phyloP scores from a whole-genome alignment of 1,140 invertebrate species.

The Drosophila tristis region DNA sequence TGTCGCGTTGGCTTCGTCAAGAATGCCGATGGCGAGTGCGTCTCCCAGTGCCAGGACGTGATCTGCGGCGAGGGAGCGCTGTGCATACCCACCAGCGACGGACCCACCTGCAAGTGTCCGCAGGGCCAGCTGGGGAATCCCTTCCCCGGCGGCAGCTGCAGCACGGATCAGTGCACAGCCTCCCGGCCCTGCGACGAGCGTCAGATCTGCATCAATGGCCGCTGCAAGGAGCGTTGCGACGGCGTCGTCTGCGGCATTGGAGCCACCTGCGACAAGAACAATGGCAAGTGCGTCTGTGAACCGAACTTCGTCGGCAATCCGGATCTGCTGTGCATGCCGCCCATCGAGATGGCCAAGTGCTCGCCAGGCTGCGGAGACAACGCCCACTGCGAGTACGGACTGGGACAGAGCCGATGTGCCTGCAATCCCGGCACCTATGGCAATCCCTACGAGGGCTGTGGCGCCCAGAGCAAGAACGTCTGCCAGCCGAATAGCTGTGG shows the following conservation, averaged over 20 bases:
- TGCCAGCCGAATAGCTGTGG: constrained; percentile 91
- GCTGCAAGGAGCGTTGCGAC: constrained; percentile 94
- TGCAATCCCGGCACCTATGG: constrained; percentile 93
- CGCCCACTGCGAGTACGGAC: constrained; percentile 94
- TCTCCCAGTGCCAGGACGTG: constrained; percentile 92
- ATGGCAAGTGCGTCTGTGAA: constrained; percentile 94
- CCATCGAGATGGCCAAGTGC: constrained; percentile 91
- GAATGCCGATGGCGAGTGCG: constrained; percentile 90
- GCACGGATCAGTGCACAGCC: constrained; percentile 91
- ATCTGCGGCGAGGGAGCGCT: constrained; percentile 92
- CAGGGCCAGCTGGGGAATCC: constrained; percentile 95
- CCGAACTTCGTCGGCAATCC: constrained; percentile 95
- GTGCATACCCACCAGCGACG: constrained; percentile 93
- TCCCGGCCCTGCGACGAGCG: constrained; percentile 90
- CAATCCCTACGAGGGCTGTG: constrained; percentile 94
- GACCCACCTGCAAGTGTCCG: constrained; percentile 94
- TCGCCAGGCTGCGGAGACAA: constrained; percentile 91
- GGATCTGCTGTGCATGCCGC: constrained; percentile 94
- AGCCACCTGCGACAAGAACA: constrained; percentile 91
- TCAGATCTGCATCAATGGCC: constrained; percentile 92
- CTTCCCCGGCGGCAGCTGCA: constrained; percentile 94
- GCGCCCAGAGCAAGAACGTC: constrained; percentile 88
- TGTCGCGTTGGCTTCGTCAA: constrained; percentile 93
- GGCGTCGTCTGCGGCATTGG: constrained; percentile 92
- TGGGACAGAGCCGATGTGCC: constrained; percentile 89